phyloP scores from a whole-genome alignment of 2,797 vertebrate genomes.

The Brachymystax lenok region DNA sequence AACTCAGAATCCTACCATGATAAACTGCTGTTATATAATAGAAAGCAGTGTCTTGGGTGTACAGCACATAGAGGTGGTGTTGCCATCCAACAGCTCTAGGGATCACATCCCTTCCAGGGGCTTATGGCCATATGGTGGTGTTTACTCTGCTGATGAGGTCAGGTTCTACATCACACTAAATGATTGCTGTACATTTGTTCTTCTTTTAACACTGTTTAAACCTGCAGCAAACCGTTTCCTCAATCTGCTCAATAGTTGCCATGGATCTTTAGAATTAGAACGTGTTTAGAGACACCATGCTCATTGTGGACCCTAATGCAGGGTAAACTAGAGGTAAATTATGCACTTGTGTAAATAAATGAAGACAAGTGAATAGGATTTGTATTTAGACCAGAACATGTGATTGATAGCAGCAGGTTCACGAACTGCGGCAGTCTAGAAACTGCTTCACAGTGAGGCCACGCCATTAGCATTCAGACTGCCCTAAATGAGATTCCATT shows the following conservation, averaged over 20 bases:
- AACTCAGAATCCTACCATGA: background rate
- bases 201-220: constrained; percentile 47
- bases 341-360: constrained; percentile 75
- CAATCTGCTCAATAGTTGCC: constrained; percentile 67
- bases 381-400: constrained; percentile 67
- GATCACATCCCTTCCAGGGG: background rate
- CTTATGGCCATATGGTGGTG: constrained; percentile 34
- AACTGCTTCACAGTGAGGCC: constrained; percentile 46
- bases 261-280: constrained; percentile 57
- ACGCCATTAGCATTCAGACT: constrained; percentile 64
- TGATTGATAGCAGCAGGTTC: constrained; percentile 74
- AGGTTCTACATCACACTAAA: constrained; percentile 52
- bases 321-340: constrained; percentile 78
- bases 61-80: background rate
- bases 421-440: constrained; percentile 56
- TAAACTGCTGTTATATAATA: background rate
- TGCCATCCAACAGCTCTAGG: constrained; percentile 6
- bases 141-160: constrained; percentile 43
- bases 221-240: constrained; percentile 53
- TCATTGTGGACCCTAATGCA: constrained; percentile 70
- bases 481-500: constrained; percentile 68
- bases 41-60: background rate
- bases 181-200: constrained; percentile 52
- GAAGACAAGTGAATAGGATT: constrained; percentile 71
- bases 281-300: constrained; percentile 55